A percentile compares a stretch with the other conserved stretches of the same genome.
Evolutionary conservation across 2,113 vertebrate species (phyloP).

Genomic region (Ellobius talpinus): DNA sequence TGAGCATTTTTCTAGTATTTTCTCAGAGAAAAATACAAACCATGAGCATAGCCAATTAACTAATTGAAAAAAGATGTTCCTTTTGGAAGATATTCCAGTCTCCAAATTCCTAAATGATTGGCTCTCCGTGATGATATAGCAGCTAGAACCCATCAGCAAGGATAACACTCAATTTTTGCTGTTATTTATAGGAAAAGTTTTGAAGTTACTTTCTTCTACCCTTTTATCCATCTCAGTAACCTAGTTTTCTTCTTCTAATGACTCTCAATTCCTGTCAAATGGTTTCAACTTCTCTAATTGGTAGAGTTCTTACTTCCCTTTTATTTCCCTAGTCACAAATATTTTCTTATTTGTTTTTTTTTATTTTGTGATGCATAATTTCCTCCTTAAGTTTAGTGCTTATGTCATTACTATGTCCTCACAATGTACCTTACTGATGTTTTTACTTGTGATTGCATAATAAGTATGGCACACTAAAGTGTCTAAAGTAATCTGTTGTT

Average conservation of each 20-base stretch:
- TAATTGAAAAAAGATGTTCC: neutral
- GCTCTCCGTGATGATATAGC: neutral
- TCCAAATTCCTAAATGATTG: neutral
- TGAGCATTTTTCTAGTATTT: neutral
- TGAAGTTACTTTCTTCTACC: neutral
- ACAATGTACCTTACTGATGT: neutral
- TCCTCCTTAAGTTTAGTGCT: constrained; percentile 42
- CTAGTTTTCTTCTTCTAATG: constrained; percentile 7
- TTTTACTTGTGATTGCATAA: constrained; percentile 42
- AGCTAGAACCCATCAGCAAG: neutral
- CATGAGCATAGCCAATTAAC: neutral
- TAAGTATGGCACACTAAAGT: neutral
- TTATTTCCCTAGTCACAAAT: neutral
- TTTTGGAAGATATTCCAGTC: neutral
- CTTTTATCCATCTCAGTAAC: neutral
- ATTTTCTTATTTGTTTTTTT: constrained; percentile 20
- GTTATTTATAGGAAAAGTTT: neutral
- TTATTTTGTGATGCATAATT: constrained; percentile 38
- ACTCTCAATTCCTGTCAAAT: neutral
- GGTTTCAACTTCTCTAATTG: constrained; percentile 14
- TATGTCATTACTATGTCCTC: neutral
- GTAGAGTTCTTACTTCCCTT: neutral
- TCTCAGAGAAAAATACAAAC: constrained; percentile 3
- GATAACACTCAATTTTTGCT: neutral
- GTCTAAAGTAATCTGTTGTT: constrained; percentile 52